Evolutionary conservation across 2,797 vertebrate species (phyloP).

Genomic region (Craterocephalus amniculus): DNA sequence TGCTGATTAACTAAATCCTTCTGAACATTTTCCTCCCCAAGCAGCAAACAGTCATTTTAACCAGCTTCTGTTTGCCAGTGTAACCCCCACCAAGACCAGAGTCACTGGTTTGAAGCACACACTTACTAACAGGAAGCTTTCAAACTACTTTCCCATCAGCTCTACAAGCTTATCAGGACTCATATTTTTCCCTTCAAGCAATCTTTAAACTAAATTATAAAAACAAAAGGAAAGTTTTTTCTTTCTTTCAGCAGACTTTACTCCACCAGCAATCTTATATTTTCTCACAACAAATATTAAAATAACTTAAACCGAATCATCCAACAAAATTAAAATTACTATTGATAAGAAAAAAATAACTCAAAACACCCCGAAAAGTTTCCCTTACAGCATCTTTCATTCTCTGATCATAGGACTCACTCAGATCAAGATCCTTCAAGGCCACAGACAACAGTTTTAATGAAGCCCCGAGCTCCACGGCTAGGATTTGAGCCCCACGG

Average conservation of each 20-base stretch:
- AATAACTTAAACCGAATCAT: too few relatives aligned
- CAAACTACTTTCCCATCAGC: not conserved
- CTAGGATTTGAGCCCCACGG: constrained; percentile 41
- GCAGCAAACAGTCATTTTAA: not conserved
- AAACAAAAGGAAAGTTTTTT: not conserved
- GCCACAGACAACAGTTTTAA: constrained; percentile 22
- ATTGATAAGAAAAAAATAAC: not conserved
- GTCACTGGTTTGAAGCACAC: not conserved
- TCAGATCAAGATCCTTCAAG: constrained; percentile 10
- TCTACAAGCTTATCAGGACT: not conserved
- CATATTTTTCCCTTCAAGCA: not conserved
- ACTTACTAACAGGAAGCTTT: not conserved
- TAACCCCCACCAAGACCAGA: not conserved
- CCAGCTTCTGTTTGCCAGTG: not conserved
- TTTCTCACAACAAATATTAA: too few relatives aligned
- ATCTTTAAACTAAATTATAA: not conserved
- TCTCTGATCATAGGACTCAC: too few relatives aligned
- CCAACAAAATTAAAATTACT: too few relatives aligned
- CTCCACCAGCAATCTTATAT: too few relatives aligned
- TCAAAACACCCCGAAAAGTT: too few relatives aligned
- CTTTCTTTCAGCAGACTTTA: too few relatives aligned
- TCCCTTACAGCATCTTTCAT: too few relatives aligned
- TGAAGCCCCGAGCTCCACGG: constrained; percentile 16
- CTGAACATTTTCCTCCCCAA: not conserved
- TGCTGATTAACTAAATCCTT: too few relatives aligned